These are phyloP conservation scores for Automeris io DNA, from an alignment of 2,888 invertebrate genomes.

Conservation along the genomic window DNA sequence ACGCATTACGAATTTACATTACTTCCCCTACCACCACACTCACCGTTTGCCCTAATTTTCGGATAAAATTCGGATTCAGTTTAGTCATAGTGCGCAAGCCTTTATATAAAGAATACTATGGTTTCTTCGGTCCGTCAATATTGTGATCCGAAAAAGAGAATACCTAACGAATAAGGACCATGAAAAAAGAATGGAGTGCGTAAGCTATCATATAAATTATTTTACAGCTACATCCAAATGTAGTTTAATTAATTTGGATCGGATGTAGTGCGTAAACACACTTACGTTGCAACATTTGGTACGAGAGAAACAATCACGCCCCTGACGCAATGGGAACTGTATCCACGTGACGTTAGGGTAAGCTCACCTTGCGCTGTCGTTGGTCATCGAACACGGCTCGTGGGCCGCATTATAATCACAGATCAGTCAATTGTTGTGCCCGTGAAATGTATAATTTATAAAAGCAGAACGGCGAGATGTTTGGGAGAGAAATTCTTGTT, in stretches of 20 bases:
- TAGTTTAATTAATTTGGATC: slow-evolving; percentile 19
- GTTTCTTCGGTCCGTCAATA: too few relatives aligned
- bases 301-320: slow-evolving; percentile 39
- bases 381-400: slow-evolving; percentile 58
- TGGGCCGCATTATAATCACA: slow-evolving; percentile 70
- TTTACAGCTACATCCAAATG: too few relatives aligned
- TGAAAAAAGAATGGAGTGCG: too few relatives aligned
- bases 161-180: too few relatives aligned
- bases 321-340: slow-evolving; percentile 39
- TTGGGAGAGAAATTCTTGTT: slow-evolving; percentile 36
- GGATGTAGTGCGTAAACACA: slow-evolving; percentile 47
- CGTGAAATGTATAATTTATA: slow-evolving; percentile 72
- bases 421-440: slow-evolving; percentile 68
- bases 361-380: slow-evolving; percentile 25
- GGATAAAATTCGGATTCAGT: too few relatives aligned
- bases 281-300: slow-evolving; percentile 36
- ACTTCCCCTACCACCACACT: too few relatives aligned
- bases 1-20: too few relatives aligned
- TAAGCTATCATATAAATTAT: too few relatives aligned
- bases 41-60: too few relatives aligned
- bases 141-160: too few relatives aligned
- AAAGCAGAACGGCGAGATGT: slow-evolving; percentile 51
- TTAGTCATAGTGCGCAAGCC: too few relatives aligned
- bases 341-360: slow-evolving; percentile 36
- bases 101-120: too few relatives aligned